A percentile compares a stretch with the other conserved stretches of the same genome.
Conservation (phyloP, 1,140 invertebrate genomes). For the Teleopsis dalmanni region DNA sequence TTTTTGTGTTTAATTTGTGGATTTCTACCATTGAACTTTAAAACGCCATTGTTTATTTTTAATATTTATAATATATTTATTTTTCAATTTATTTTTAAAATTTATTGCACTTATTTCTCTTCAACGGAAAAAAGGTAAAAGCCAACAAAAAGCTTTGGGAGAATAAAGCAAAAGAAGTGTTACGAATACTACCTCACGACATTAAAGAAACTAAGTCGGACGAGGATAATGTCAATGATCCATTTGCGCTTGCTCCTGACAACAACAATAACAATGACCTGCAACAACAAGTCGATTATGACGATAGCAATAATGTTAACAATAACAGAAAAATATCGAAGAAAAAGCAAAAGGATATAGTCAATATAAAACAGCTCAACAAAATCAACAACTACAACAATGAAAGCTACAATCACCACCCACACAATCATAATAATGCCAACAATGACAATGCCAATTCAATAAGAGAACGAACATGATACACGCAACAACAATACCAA, state of each 20-base stretch:
- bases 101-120: too few species aligned
- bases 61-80: too few species aligned
- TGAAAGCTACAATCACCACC: neutral
- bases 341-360: slow-evolving; percentile 35
- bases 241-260: neutral
- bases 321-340: slow-evolving; percentile 16
- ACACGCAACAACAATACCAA: slow-evolving; percentile 1
- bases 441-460: slow-evolving; percentile 1
- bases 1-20: too few species aligned
- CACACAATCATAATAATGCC: neutral
- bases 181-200: slow-evolving; percentile 26
- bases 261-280: slow-evolving; percentile 15
- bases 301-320: slow-evolving; percentile 18
- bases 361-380: slow-evolving; percentile 38
- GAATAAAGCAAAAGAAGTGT: slow-evolving; percentile 49
- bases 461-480: slow-evolving; percentile 1
- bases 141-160: slow-evolving; percentile 51
- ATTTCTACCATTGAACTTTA: too few species aligned
- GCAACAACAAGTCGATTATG: slow-evolving; percentile 13
- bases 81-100: too few species aligned
- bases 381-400: slow-evolving; percentile 2
- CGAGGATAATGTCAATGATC: slow-evolving; percentile 19
- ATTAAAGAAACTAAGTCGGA: slow-evolving; percentile 21
- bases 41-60: too few species aligned
- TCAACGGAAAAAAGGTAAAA: slow-evolving; percentile 47